Base-by-base conservation (phyloP, 2,797 vertebrate species). In the Neosalanx taihuensis region DNA sequence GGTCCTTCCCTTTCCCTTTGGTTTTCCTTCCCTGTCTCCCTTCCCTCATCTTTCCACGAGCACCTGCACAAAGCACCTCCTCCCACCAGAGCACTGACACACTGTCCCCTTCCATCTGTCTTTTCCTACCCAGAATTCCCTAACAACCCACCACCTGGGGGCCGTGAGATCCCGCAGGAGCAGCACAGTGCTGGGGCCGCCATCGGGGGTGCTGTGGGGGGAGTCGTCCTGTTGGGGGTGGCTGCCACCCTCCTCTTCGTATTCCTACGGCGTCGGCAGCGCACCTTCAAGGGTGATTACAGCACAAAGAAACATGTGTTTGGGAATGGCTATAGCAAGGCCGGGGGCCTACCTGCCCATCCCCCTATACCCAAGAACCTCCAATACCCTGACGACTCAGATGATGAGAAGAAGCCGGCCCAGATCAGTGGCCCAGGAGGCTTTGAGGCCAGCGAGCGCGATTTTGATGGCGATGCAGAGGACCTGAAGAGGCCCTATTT, bases 261-360 rank as follows among this genome's bases (percentile, higher is more conserved):
- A 79, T 94, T 96, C 79, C 95, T 99, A 70, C 95, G 96, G 72
- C 94, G 95, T 78, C 95, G 96, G 77, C 96, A 96, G 76, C 96
- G 96, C 91, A 99, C 96, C 92, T 99, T 99, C 94, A 99, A 99
- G 87, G 97, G 97, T 1, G 97, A 99, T 94, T 99, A 99, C 94
- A 99, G 94, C 94, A 99, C 97, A 79, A 99, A 99, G 93, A 99
- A 99, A 77, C 97, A 99, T 0, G 96, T 97, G 66, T 99, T 97
- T 0, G 97, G 97, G 51, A 99, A 99, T 0, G 96, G 97, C 73
- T 99, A 98, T 94, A 97, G 95, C 91, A 98, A 98, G 76, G 95
- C 96, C 0, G 88, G 92, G 0, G 96, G 96, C 53, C 83, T 96
- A 76, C 93, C 96, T 0, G 91, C 95, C 9, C 96, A 97, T 79